These are phyloP conservation scores for Ptilonorhynchus violaceus DNA, from an alignment of 2,113 vertebrate species.

Conservation along the genomic window DNA sequence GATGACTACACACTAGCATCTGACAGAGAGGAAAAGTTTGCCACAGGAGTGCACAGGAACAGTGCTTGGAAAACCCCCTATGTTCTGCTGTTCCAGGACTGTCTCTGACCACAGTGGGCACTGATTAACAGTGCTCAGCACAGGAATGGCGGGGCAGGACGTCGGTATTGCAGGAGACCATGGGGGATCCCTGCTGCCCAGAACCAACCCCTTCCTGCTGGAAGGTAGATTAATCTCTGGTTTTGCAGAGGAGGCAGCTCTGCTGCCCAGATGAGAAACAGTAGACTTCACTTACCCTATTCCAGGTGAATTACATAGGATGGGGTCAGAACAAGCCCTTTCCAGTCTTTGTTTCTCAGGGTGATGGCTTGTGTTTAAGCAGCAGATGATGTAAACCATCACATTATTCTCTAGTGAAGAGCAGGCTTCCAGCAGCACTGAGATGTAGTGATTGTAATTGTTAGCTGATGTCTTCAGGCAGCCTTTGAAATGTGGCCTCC, in stretches of 20 bases:
- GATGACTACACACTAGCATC: background rate
- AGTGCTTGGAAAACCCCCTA: background rate
- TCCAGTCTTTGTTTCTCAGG: background rate
- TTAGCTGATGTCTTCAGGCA: background rate
- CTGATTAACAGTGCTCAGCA: background rate
- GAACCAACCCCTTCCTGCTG: background rate
- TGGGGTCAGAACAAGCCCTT: background rate
- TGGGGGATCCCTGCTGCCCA: background rate
- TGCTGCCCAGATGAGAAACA: background rate
- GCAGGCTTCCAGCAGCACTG: background rate
- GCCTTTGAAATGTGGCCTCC: background rate
- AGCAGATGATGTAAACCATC: background rate
- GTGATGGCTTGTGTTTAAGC: background rate
- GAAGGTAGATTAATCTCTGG: background rate
- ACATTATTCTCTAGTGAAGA: background rate
- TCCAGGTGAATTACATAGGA: background rate
- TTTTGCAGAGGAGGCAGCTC: background rate
- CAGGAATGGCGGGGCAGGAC: background rate
- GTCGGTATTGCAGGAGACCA: background rate
- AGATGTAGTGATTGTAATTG: background rate
- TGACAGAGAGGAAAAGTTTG: background rate
- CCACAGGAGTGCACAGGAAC: background rate
- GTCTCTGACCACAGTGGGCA: background rate
- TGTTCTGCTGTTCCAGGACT: background rate
- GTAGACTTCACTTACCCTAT: background rate